A percentile compares a stretch with the other conserved stretches of the same genome.
Conservation (phyloP, 2,888 invertebrate species). For the Epinotia demarniana region DNA sequence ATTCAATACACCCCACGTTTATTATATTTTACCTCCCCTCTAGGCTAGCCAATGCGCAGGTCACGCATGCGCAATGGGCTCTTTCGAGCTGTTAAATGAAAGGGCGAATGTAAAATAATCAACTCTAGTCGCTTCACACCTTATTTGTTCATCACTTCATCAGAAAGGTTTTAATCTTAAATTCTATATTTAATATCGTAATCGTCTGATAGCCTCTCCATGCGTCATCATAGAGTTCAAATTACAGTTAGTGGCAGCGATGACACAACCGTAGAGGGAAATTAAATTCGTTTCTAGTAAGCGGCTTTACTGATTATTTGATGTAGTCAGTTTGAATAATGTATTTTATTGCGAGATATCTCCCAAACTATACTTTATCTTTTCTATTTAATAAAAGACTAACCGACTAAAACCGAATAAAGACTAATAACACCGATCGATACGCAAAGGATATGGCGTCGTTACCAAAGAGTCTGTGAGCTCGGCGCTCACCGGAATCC, state of each 20-base stretch:
- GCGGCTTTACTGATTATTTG: neutral
- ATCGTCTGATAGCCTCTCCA: constrained; percentile 19
- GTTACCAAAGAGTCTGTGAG: no score
- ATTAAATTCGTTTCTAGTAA: constrained; percentile 16
- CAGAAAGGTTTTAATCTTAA: constrained; percentile 1
- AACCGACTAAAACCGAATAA: no score
- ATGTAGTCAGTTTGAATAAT: neutral
- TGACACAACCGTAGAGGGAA: neutral
- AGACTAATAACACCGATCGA: no score
- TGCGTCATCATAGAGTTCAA: constrained; percentile 9
- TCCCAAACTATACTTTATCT: no score
- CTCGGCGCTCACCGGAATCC: no score
- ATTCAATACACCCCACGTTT: constrained; percentile 14
- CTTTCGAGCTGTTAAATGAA: neutral
- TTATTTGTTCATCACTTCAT: neutral
- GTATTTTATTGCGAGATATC: no score
- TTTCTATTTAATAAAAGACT: no score
- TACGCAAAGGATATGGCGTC: no score
- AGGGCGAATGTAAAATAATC: neutral
- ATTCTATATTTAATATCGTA: constrained; percentile 22
- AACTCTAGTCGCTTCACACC: neutral
- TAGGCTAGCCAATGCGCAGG: constrained; percentile 17
- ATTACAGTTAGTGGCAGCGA: neutral
- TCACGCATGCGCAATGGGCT: constrained; percentile 18
- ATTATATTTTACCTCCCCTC: constrained; percentile 11